phyloP scores from a whole-genome alignment of 2,888 invertebrate species.

The Heteropelma amictum region DNA sequence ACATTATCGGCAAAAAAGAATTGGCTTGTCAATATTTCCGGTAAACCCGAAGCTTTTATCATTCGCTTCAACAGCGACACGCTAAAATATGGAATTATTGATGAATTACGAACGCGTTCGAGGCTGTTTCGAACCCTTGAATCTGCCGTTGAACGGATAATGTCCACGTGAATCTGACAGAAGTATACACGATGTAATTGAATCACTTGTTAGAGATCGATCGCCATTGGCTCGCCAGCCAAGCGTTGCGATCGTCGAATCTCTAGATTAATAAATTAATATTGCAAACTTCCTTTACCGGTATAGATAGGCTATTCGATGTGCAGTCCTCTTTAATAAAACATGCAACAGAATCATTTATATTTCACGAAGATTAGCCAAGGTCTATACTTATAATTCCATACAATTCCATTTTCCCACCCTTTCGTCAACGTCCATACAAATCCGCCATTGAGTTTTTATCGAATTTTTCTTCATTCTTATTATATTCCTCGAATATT shows the following conservation, averaged over 20 bases:
- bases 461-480: no score
- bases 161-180: slow-evolving; percentile 18
- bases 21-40: background rate
- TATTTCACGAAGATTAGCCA: no score
- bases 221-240: background rate
- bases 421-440: no score
- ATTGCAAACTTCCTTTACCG: background rate
- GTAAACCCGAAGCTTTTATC: background rate
- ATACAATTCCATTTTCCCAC: no score
- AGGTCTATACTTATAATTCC: no score
- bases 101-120: background rate
- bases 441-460: no score
- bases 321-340: background rate
- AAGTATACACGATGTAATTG: slow-evolving; percentile 14
- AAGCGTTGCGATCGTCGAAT: background rate
- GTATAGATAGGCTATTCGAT: background rate
- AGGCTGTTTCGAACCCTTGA: background rate
- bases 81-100: slow-evolving; percentile 15
- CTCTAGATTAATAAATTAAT: background rate
- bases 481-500: no score
- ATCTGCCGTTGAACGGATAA: slow-evolving; percentile 16
- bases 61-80: background rate
- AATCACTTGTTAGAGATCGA: slow-evolving; percentile 13
- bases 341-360: no score
- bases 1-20: background rate